A percentile compares a stretch with the other conserved stretches of the same genome.
These are phyloP conservation scores for Ceratitis capitata DNA, from an alignment of 1,140 invertebrate genomes.

Conservation along the genomic window DNA sequence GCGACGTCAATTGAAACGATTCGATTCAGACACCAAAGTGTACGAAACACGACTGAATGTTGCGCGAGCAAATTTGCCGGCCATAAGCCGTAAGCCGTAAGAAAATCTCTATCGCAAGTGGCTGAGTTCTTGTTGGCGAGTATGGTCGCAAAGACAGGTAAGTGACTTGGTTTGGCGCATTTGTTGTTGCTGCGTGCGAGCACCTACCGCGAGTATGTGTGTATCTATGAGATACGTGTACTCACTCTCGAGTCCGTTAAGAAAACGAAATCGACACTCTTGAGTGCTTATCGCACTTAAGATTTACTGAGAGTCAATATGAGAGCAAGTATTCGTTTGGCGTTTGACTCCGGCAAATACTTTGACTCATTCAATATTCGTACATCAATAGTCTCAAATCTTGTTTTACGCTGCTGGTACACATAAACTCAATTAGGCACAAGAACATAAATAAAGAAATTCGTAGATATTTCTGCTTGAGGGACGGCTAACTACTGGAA, in stretches of 20 bases:
- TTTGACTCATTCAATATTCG: too few relatives aligned
- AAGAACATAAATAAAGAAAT: neutral
- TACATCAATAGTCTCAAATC: neutral
- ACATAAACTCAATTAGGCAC: neutral
- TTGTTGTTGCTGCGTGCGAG: neutral
- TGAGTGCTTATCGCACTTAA: neutral
- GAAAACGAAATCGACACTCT: neutral
- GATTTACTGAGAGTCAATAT: neutral
- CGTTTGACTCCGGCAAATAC: neutral
- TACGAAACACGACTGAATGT: neutral
- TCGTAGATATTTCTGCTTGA: neutral
- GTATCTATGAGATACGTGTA: neutral
- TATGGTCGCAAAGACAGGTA: neutral
- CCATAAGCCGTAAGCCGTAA: neutral
- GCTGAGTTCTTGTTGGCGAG: neutral
- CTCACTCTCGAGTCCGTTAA: neutral
- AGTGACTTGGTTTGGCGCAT: neutral
- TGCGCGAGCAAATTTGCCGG: neutral
- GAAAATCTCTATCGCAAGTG: neutral
- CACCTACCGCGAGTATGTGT: neutral
- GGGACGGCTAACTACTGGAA: neutral
- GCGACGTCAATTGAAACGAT: neutral
- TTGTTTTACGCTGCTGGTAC: neutral
- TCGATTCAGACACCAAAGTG: slow-evolving; percentile 26
- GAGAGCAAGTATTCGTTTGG: neutral